Evolutionary conservation across 2,797 vertebrate genomes (phyloP).

Genomic region (Leucoraja ocellata): DNA sequence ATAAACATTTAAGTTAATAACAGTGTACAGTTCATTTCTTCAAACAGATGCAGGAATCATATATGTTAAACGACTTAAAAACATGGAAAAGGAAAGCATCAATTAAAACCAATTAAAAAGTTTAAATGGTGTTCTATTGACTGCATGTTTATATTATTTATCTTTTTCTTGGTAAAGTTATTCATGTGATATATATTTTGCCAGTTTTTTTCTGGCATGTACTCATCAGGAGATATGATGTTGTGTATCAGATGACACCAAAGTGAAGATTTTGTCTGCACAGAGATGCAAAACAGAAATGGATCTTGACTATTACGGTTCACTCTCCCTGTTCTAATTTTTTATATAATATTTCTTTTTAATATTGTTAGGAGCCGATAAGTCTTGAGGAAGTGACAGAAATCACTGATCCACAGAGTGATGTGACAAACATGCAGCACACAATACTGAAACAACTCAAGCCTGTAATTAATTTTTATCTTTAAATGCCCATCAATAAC

Average conservation of each 20-base stretch:
- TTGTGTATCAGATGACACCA: background rate
- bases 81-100: background rate
- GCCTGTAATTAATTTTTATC: constrained; percentile 71
- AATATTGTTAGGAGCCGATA: constrained; percentile 56
- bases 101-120: background rate
- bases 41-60: background rate
- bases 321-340: constrained; percentile 50
- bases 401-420: constrained; percentile 56
- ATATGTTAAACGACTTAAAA: background rate
- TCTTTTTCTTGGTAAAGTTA: background rate
- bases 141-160: background rate
- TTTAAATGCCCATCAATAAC: constrained; percentile 64
- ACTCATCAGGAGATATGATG: constrained; percentile 12
- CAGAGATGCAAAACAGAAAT: constrained; percentile 50
- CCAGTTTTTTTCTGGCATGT: background rate
- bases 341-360: constrained; percentile 51
- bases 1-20: background rate
- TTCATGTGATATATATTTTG: background rate
- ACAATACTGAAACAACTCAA: constrained; percentile 60
- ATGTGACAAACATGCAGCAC: constrained; percentile 57
- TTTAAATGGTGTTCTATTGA: background rate
- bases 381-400: constrained; percentile 60
- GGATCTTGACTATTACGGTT: constrained; percentile 48
- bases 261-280: constrained; percentile 48
- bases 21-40: background rate